Conservation (phyloP, 1,140 invertebrate genomes). For the Delia radicum region DNA sequence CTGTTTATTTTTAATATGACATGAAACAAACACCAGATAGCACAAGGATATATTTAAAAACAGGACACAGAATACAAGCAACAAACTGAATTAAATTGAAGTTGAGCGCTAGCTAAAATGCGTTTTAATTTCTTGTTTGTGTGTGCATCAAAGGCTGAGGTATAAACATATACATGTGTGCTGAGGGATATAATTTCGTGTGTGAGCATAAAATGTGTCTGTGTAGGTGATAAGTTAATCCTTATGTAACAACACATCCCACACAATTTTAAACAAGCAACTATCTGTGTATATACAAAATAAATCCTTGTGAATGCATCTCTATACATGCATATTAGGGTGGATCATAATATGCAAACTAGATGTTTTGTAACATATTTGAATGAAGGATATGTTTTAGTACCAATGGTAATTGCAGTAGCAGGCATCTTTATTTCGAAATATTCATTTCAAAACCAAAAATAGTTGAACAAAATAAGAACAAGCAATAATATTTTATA, state of each 20-base stretch:
- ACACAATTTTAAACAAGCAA: neutral
- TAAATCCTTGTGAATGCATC: neutral
- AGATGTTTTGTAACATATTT: too few relatives aligned
- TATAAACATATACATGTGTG: too few relatives aligned
- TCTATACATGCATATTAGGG: too few relatives aligned
- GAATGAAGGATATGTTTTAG: too few relatives aligned
- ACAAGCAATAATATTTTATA: too few relatives aligned
- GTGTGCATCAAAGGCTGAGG: too few relatives aligned
- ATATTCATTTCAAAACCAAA: too few relatives aligned
- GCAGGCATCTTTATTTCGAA: too few relatives aligned
- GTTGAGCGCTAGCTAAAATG: neutral
- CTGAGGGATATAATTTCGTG: neutral
- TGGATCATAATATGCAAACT: too few relatives aligned
- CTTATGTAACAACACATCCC: constrained; percentile 1
- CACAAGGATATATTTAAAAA: neutral
- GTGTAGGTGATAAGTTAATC: neutral
- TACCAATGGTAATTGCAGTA: too few relatives aligned
- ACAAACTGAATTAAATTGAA: neutral
- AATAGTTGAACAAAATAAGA: too few relatives aligned
- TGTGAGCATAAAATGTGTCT: neutral
- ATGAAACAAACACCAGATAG: neutral
- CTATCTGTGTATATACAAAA: neutral
- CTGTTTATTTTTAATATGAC: neutral
- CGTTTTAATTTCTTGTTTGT: neutral
- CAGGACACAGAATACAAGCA: neutral